These are phyloP conservation scores for Hipparchia semele DNA, from an alignment of 2,888 invertebrate genomes.

Conservation along the genomic window DNA sequence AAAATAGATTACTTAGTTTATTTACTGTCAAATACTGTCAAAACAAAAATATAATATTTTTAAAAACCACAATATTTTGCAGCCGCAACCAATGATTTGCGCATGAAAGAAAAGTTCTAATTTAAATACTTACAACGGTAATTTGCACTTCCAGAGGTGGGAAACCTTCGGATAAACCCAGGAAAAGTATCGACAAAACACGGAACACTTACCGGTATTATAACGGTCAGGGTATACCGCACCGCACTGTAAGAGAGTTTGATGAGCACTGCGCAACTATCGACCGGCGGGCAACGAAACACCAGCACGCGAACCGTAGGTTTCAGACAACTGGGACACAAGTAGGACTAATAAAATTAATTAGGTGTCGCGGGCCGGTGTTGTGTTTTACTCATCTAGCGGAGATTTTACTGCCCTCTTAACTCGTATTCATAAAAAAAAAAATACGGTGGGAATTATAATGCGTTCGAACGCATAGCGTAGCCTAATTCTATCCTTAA, in stretches of 20 bases:
- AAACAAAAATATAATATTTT: neutral
- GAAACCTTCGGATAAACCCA: conserved; percentile 17
- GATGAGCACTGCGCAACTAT: conserved; percentile 74
- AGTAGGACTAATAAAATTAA: conserved; percentile 48
- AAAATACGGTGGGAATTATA: too few species aligned
- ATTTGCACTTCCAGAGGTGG: neutral
- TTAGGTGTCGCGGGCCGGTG: conserved; percentile 18
- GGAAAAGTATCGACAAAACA: conserved; percentile 26
- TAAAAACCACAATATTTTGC: too few species aligned
- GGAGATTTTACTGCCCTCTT: too few species aligned
- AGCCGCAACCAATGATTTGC: neutral
- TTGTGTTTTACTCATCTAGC: neutral
- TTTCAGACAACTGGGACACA: conserved; percentile 57
- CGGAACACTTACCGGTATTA: conserved; percentile 29
- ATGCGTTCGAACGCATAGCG: too few species aligned
- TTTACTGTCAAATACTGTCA: neutral
- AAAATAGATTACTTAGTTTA: neutral
- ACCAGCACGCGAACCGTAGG: conserved; percentile 66
- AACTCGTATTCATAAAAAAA: too few species aligned
- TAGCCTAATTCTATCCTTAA: too few species aligned
- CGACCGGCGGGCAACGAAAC: conserved; percentile 67
- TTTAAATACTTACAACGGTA: neutral
- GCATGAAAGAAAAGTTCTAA: neutral
- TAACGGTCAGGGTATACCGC: conserved; percentile 19
- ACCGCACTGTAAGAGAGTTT: conserved; percentile 48